These are phyloP conservation scores for Spilosoma lubricipeda DNA, from an alignment of 2,888 invertebrate species.

Conservation along the genomic window DNA sequence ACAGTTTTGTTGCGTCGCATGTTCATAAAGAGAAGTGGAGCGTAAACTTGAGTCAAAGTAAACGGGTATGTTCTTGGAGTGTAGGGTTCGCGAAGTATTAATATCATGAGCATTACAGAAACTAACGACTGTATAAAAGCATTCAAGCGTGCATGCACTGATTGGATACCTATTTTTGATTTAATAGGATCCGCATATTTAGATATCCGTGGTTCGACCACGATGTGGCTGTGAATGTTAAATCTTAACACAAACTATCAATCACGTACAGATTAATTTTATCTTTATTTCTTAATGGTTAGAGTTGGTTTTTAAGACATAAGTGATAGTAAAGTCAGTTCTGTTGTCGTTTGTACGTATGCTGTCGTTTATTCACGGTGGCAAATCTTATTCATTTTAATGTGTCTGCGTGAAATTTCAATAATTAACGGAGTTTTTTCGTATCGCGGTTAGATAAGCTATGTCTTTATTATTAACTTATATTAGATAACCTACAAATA, in stretches of 20 bases:
- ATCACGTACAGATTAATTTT: conserved; percentile 11
- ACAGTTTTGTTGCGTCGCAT: conserved; percentile 15
- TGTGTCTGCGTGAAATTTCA: conserved; percentile 49
- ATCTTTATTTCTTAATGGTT: conserved; percentile 13
- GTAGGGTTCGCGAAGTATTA: conserved; percentile 48
- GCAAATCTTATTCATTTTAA: conserved; percentile 37
- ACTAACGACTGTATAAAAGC: conserved; percentile 69
- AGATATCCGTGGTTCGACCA: conserved; percentile 62
- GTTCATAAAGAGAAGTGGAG: conserved; percentile 17
- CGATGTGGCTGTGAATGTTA: conserved; percentile 28
- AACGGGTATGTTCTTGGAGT: conserved; percentile 38
- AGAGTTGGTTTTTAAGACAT: conserved; percentile 24
- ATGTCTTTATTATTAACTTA: conserved; percentile 36
- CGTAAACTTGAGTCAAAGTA: conserved; percentile 48
- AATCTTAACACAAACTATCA: conserved; percentile 25
- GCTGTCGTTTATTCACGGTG: conserved; percentile 42
- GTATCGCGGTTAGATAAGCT: conserved; percentile 20
- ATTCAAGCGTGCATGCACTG: conserved; percentile 66
- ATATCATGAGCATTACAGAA: conserved; percentile 49
- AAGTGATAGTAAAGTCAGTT: conserved; percentile 29
- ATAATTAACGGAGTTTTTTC: conserved; percentile 46
- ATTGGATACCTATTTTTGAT: conserved; percentile 80
- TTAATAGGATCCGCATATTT: conserved; percentile 66
- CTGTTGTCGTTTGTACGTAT: conserved; percentile 23
- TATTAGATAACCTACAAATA: conserved; percentile 21